Evolutionary conservation across 2,113 vertebrate genomes (phyloP).

Genomic region (Phrynocephalus versicolor): DNA sequence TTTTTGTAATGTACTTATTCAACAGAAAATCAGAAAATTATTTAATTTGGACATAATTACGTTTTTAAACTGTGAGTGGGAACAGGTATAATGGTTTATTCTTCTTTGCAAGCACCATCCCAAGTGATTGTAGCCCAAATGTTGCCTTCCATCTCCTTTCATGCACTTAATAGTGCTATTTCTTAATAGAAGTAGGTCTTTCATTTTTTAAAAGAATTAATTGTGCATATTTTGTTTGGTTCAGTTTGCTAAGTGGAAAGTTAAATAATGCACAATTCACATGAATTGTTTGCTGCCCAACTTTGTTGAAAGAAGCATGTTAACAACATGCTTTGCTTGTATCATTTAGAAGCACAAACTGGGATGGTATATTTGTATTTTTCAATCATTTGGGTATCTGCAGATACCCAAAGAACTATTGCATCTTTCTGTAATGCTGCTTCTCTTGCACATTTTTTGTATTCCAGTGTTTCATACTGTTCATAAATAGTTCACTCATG

Average conservation of each 20-base stretch:
- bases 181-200: conserved; percentile 23
- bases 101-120: conserved; percentile 39
- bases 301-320: conserved; percentile 8
- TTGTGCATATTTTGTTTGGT: conserved; percentile 27
- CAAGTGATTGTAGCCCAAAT: conserved; percentile 35
- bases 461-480: no score
- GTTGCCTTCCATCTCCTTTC: conserved; percentile 38
- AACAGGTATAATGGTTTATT: conserved; percentile 19
- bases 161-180: conserved; percentile 11
- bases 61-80: not conserved
- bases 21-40: not conserved
- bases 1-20: not conserved
- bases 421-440: not conserved
- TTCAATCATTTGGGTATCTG: not conserved
- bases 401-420: not conserved
- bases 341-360: not conserved
- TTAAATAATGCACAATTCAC: conserved; percentile 27
- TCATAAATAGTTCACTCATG: not conserved
- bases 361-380: not conserved
- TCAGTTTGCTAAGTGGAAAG: conserved; percentile 37
- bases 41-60: not conserved
- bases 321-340: not conserved
- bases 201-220: conserved; percentile 42
- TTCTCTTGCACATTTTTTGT: not conserved
- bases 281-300: conserved; percentile 15